Percentiles rank a stretch among this genome's conserved stretches.
Evolutionary conservation across 1,140 invertebrate genomes (phyloP).

Genomic region (Eumaeus atala): DNA sequence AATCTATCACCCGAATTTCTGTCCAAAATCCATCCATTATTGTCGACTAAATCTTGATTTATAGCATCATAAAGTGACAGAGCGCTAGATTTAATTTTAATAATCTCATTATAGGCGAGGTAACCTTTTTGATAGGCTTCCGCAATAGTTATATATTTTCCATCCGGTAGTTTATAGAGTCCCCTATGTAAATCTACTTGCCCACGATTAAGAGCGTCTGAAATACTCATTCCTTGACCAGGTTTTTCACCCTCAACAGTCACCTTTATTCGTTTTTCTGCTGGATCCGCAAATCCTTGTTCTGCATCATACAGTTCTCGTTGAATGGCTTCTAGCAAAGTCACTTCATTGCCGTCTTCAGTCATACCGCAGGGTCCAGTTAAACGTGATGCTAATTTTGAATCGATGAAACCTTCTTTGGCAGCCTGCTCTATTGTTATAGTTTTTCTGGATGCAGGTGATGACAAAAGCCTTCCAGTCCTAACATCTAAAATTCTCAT

Average conservation of each 20-base stretch:
- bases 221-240: constrained; percentile 77
- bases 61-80: constrained; percentile 88
- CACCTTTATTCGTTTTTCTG: constrained; percentile 88
- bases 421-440: constrained; percentile 89
- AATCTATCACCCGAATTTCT: constrained; percentile 87
- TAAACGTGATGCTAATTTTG: constrained; percentile 81
- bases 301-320: constrained; percentile 90
- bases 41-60: constrained; percentile 86
- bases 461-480: constrained; percentile 76
- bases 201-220: constrained; percentile 86
- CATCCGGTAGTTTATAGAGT: constrained; percentile 78
- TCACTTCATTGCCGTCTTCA: constrained; percentile 84
- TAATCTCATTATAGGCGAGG: constrained; percentile 82
- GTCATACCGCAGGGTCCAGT: constrained; percentile 86
- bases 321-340: constrained; percentile 91
- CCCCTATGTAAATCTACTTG: constrained; percentile 86
- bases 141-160: constrained; percentile 83
- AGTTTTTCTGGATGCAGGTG: constrained; percentile 76
- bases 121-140: constrained; percentile 86
- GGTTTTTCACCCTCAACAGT: constrained; percentile 75
- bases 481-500: constrained; percentile 87
- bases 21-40: constrained; percentile 86
- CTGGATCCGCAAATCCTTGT: constrained; percentile 78
- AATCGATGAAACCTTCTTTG: constrained; percentile 83
- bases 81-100: constrained; percentile 82